phyloP scores from a whole-genome alignment of 2,888 invertebrate species.

The Cosmopolites sordidus region DNA sequence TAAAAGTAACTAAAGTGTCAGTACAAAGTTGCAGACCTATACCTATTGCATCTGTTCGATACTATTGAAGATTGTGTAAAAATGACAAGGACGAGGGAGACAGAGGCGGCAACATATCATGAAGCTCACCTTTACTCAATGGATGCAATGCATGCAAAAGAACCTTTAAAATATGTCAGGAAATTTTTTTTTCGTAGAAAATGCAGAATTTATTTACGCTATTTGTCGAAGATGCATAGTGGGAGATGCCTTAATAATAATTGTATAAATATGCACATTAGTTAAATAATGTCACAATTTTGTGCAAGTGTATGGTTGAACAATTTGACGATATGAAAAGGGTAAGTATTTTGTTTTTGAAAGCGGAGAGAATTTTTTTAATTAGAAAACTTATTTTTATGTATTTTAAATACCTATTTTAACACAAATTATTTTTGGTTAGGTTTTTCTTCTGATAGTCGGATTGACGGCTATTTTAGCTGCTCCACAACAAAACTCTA shows the following conservation, averaged over 20 bases:
- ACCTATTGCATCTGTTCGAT: no score
- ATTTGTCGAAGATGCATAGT: neutral
- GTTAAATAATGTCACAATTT: neutral
- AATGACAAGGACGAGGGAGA: neutral
- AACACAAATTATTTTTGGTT: neutral
- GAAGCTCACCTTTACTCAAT: conserved; percentile 1
- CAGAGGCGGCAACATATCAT: conserved; percentile 1
- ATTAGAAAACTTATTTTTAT: neutral
- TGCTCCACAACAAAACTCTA: conserved; percentile 33
- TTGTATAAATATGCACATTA: neutral
- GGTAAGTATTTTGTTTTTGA: neutral
- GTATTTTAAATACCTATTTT: neutral
- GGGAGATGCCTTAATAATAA: neutral
- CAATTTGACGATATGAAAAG: neutral
- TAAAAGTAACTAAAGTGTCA: no score
- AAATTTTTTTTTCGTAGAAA: neutral
- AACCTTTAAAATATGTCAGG: neutral
- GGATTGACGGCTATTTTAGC: conserved; percentile 35
- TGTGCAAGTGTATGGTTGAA: neutral
- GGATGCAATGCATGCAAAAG: neutral
- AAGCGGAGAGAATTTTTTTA: neutral
- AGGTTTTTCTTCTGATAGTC: neutral
- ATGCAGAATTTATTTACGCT: neutral
- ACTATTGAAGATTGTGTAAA: neutral
- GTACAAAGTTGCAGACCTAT: no score